Conservation (phyloP, 2,888 invertebrate species). For the Ephialtes manifestator region DNA sequence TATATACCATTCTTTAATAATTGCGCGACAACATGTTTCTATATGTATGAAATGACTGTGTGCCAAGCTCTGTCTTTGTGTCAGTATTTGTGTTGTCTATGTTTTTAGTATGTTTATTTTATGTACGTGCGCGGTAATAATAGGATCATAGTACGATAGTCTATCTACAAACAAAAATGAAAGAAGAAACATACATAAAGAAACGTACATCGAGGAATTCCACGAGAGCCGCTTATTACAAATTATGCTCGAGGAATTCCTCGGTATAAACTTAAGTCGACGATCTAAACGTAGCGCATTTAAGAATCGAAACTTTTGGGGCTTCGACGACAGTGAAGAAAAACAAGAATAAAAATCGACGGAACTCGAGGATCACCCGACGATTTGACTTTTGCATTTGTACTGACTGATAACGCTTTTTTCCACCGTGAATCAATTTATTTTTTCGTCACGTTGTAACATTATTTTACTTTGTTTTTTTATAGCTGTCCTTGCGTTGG, state of each 20-base stretch:
- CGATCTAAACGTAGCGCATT: conserved; percentile 21
- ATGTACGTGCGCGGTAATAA: conserved; percentile 70
- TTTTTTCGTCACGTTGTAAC: conserved; percentile 8
- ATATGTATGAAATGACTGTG: conserved; percentile 62
- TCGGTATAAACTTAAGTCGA: conserved; percentile 52
- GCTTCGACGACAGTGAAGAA: conserved; percentile 41
- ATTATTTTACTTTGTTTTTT: not conserved
- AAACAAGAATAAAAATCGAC: conserved; percentile 53
- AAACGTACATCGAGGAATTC: conserved; percentile 59
- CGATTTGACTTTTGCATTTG: conserved; percentile 65
- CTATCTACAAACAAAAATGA: conserved; percentile 78
- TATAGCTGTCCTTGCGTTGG: not conserved
- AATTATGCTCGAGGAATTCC: conserved; percentile 50
- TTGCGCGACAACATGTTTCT: conserved; percentile 75
- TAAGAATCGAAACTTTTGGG: conserved; percentile 33
- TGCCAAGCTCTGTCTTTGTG: conserved; percentile 55
- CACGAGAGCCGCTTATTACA: conserved; percentile 49
- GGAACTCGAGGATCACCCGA: conserved; percentile 59
- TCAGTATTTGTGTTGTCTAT: conserved; percentile 53
- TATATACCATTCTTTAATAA: conserved; percentile 79
- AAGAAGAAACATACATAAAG: conserved; percentile 70
- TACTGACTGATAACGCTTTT: conserved; percentile 61
- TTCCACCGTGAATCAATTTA: conserved; percentile 29
- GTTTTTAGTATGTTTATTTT: conserved; percentile 28
- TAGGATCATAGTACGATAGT: conserved; percentile 76